A percentile compares a stretch with the other conserved stretches of the same genome.
phyloP scores from a whole-genome alignment of 2,113 vertebrate species.

The Todiramphus chloris region DNA sequence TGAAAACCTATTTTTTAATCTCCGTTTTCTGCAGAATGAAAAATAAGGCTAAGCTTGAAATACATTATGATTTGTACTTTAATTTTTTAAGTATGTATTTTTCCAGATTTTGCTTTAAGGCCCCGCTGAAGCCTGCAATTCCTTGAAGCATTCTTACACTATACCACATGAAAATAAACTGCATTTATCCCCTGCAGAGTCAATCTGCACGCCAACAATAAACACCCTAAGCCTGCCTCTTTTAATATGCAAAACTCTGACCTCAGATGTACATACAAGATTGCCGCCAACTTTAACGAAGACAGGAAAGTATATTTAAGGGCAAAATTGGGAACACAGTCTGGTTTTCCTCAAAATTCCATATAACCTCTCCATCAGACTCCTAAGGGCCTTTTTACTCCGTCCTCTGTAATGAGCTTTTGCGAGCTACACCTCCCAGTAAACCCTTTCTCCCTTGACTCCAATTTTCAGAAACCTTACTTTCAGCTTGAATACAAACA shows the following conservation, averaged over 20 bases:
- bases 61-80: slow-evolving; percentile 13
- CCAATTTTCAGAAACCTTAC: slow-evolving; percentile 17
- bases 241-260: background rate
- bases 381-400: slow-evolving; percentile 5
- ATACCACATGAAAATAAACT: slow-evolving; percentile 16
- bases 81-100: slow-evolving; percentile 27
- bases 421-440: background rate
- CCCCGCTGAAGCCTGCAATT: background rate
- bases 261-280: background rate
- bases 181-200: background rate
- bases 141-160: slow-evolving; percentile 10
- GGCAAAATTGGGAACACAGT: background rate
- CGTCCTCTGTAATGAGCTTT: slow-evolving; percentile 7
- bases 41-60: slow-evolving; percentile 20
- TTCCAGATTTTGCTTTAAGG: slow-evolving; percentile 12
- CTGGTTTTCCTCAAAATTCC: background rate
- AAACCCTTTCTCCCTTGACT: background rate
- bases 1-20: background rate
- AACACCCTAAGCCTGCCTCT: background rate
- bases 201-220: background rate
- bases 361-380: background rate
- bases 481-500: background rate
- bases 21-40: slow-evolving; percentile 39
- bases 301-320: background rate
- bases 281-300: background rate